Evolutionary conservation across 2,888 invertebrate species (phyloP), one percentile per base, ranked within the genome.

Genomic region (Sceliomorpha sp.): DNA sequence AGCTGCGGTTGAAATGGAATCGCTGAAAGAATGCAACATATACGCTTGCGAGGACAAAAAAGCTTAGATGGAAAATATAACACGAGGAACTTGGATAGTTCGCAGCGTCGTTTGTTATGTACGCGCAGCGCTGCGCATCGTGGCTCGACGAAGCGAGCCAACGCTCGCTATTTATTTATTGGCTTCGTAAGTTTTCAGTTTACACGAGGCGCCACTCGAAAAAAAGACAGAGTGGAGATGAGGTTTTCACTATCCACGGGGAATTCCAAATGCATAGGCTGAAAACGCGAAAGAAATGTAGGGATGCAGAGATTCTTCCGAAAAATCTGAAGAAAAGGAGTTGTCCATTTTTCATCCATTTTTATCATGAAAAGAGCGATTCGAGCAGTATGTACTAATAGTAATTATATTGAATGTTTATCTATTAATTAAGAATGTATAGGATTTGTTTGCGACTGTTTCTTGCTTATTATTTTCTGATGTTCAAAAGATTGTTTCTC

Each of bases 151-250:
- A 51, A 31, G 37, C 42, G 39, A 36, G 39, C 27, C 56, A 42
- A 50, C 39, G 37, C 26, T 15, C 47, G 29, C 64, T 70, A 74
- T 75, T 75, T 77, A 75, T 77, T 75, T 77, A 75, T 75, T 70
- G 75, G 73, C 73, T 71, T 70, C 60, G 73, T 71, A 76, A 74
- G 70, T 75, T 75, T 75, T 64, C 48, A 59, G 67, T 60, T 69
- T 60, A 44, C 40, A 53, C 24, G 50, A 44, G 31, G 56, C 29
- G 40, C 15, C 20, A 24, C 27, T 36, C 10, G 14, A 32, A 44
- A 31, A 51, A 15, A 40, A 51, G 32, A 55, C 14, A 34, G 17
- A n/a, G 45, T 27, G 15, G 37, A 15, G 32, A 45, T 20, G 7
- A 32, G 27, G 36, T 29, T 37, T 9, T 42, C 45, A 47, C 45